These are phyloP conservation scores for Labrus mixtus DNA, from an alignment of 2,113 vertebrate species.

Conservation along the genomic window DNA sequence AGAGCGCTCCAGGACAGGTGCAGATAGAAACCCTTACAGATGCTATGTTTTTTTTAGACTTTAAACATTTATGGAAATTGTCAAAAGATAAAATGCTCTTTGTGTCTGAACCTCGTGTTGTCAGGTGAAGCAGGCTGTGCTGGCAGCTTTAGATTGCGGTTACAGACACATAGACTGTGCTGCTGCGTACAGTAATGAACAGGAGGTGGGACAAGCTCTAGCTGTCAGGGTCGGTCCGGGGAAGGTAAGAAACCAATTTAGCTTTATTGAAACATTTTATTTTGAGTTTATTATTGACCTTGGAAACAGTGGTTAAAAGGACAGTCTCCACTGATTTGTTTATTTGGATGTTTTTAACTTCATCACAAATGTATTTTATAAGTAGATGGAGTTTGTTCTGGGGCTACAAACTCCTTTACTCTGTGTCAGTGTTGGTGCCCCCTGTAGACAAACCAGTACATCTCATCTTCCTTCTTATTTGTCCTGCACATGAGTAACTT, in stretches of 20 bases:
- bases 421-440: not conserved
- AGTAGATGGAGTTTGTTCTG: not conserved
- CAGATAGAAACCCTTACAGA: not conserved
- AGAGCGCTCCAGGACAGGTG: slow-evolving; percentile 79
- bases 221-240: slow-evolving; percentile 69
- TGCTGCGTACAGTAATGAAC: slow-evolving; percentile 81
- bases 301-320: not conserved
- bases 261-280: not conserved
- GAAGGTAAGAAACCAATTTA: slow-evolving; percentile 70
- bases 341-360: not conserved
- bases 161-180: slow-evolving; percentile 86
- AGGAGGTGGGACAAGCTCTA: slow-evolving; percentile 81
- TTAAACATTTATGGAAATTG: not conserved
- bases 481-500: too few species aligned
- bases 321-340: not conserved
- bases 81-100: not conserved
- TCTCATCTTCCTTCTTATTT: too few species aligned
- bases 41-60: not conserved
- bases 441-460: too few species aligned
- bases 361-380: not conserved
- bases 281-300: not conserved
- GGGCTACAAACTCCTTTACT: not conserved
- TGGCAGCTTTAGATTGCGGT: slow-evolving; percentile 80
- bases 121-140: slow-evolving; percentile 82
- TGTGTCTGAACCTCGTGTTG: not conserved